Evolutionary conservation across 2,797 vertebrate species (phyloP).

Genomic region (Furcifer pardalis): DNA sequence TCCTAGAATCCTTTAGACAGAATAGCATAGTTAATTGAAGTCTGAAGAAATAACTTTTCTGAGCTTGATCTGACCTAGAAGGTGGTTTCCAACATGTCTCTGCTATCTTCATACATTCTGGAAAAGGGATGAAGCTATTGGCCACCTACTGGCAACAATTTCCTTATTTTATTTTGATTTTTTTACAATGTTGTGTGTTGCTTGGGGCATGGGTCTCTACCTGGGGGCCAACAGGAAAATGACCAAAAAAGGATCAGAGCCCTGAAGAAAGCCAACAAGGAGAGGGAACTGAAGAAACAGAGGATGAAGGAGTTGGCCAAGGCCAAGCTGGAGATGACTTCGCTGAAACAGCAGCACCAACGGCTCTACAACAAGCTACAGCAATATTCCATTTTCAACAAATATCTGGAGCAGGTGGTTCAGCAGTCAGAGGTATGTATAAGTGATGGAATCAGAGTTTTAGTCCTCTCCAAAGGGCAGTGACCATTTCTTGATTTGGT

Average conservation of each 20-base stretch:
- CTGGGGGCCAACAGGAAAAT: slow-evolving; percentile 59
- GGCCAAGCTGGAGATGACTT: slow-evolving; percentile 55
- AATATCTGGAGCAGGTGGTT: slow-evolving; percentile 70
- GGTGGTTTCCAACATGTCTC: neutral
- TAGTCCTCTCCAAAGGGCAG: neutral
- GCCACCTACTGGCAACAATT: neutral
- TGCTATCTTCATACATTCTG: neutral
- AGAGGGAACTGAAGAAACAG: slow-evolving; percentile 58
- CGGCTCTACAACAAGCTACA: slow-evolving; percentile 57
- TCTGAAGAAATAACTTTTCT: neutral
- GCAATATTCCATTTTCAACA: slow-evolving; percentile 67
- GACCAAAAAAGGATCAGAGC: slow-evolving; percentile 69
- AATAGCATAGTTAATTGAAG: neutral
- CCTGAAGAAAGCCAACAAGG: slow-evolving; percentile 67
- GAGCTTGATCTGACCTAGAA: neutral
- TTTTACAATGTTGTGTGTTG: neutral
- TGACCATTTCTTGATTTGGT: neutral
- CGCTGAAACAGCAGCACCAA: slow-evolving; percentile 60
- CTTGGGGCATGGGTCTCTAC: neutral
- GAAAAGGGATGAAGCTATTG: neutral
- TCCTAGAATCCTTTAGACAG: too few species aligned
- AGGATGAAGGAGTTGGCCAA: slow-evolving; percentile 54
- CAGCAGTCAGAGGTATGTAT: slow-evolving; percentile 65
- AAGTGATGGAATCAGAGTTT: neutral
- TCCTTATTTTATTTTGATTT: neutral